Conservation (phyloP, 2,113 vertebrate species). For the Oriolus oriolus region DNA sequence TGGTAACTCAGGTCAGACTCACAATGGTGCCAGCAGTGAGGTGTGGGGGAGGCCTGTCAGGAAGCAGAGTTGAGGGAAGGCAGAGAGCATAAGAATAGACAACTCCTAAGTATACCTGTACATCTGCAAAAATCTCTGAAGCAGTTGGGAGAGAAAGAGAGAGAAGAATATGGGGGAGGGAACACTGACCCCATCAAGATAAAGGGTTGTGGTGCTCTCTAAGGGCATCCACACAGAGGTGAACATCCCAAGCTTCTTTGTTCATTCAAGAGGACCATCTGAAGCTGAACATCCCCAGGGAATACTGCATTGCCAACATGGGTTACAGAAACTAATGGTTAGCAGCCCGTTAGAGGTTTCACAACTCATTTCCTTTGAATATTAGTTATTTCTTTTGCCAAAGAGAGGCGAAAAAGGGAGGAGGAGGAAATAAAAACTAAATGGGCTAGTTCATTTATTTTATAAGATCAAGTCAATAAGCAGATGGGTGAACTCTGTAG, state of each 20-base stretch:
- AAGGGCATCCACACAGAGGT: not conserved
- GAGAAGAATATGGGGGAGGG: not conserved
- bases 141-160: too few species aligned
- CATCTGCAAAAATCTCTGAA: not conserved
- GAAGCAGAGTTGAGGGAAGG: not conserved
- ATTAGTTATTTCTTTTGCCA: constrained; percentile 10
- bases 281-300: not conserved
- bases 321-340: not conserved
- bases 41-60: not conserved
- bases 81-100: not conserved
- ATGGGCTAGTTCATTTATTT: not conserved
- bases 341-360: constrained; percentile 24
- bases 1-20: not conserved
- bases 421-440: constrained; percentile 22
- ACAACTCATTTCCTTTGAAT: not conserved
- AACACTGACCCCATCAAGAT: not conserved
- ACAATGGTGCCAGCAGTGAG: not conserved
- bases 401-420: not conserved
- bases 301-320: not conserved
- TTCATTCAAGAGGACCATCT: not conserved
- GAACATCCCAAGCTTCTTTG: not conserved
- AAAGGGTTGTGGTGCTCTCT: not conserved
- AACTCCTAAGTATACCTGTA: not conserved
- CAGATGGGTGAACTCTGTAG: not conserved
- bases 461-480: not conserved